A percentile compares a stretch with the other conserved stretches of the same genome.
Evolutionary conservation across 2,888 invertebrate species (phyloP).

Genomic region (Platycnemis pennipes): DNA sequence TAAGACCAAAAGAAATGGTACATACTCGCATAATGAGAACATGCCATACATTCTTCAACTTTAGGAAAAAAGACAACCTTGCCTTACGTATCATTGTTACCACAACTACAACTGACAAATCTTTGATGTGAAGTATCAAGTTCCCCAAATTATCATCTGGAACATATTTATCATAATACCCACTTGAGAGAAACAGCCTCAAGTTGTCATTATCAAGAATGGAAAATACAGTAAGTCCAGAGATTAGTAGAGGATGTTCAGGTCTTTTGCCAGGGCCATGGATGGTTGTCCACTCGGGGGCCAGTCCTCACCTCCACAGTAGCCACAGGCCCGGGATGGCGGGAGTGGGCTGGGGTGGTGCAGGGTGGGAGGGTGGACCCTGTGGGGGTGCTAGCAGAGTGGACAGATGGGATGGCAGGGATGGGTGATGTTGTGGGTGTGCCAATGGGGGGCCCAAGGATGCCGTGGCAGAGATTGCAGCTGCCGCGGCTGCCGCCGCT

Average conservation of each 20-base stretch:
- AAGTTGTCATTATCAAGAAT: neutral
- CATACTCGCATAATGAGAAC: constrained; percentile 40
- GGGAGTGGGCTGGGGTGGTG: constrained; percentile 47
- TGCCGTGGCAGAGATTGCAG: constrained; percentile 65
- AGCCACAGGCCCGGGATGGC: constrained; percentile 60
- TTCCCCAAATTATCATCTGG: constrained; percentile 54
- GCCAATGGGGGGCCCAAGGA: constrained; percentile 56
- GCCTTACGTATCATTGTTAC: constrained; percentile 30
- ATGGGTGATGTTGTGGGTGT: neutral
- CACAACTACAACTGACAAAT: constrained; percentile 25
- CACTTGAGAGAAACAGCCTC: constrained; percentile 51
- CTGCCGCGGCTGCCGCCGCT: constrained; percentile 66
- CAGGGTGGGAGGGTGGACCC: constrained; percentile 45
- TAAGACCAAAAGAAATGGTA: constrained; percentile 55
- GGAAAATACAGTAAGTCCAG: neutral
- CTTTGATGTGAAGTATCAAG: constrained; percentile 38
- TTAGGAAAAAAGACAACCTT: constrained; percentile 38
- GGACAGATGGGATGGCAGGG: constrained; percentile 44
- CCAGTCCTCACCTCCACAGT: constrained; percentile 63
- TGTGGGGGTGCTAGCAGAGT: constrained; percentile 40
- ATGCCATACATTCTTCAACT: constrained; percentile 54
- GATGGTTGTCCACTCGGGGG: constrained; percentile 17
- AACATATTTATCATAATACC: constrained; percentile 18
- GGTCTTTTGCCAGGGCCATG: constrained; percentile 56
- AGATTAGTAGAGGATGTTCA: constrained; percentile 36